phyloP scores from a whole-genome alignment of 2,888 invertebrate genomes.

The Diaperis boleti region DNA sequence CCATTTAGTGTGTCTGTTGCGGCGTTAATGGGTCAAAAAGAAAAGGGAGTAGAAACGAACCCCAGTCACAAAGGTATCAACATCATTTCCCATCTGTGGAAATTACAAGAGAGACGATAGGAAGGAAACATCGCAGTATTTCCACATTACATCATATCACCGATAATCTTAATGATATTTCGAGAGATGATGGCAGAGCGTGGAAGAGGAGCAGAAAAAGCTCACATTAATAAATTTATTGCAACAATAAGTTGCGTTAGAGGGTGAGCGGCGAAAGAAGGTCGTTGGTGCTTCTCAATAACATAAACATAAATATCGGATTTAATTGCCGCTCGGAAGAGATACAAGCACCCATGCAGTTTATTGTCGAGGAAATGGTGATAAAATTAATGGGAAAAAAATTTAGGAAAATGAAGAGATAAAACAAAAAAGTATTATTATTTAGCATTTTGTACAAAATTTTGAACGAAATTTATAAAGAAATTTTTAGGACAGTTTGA shows the following conservation, averaged over 20 bases:
- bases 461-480: no score
- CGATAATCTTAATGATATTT: slow-evolving; percentile 59
- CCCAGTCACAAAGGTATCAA: slow-evolving; percentile 23
- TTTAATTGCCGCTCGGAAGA: slow-evolving; percentile 63
- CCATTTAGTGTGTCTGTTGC: no score
- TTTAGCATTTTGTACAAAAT: no score
- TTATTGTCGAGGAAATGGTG: no score
- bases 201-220: slow-evolving; percentile 30
- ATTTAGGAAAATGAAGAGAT: no score
- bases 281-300: no score
- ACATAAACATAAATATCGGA: slow-evolving; percentile 62
- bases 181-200: slow-evolving; percentile 50
- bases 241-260: slow-evolving; percentile 52
- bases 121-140: slow-evolving; percentile 54
- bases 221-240: slow-evolving; percentile 60
- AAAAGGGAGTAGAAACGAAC: no score
- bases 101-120: slow-evolving; percentile 45
- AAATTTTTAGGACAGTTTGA: no score
- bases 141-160: slow-evolving; percentile 59
- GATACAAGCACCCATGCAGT: no score
- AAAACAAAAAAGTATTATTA: no score
- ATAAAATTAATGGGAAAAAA: no score
- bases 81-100: slow-evolving; percentile 52
- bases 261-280: slow-evolving; percentile 15
- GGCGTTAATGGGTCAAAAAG: no score